Percentiles rank a stretch among this genome's conserved stretches.
These are phyloP conservation scores for Sciaenops ocellatus DNA, from an alignment of 2,797 vertebrate species.

Conservation along the genomic window DNA sequence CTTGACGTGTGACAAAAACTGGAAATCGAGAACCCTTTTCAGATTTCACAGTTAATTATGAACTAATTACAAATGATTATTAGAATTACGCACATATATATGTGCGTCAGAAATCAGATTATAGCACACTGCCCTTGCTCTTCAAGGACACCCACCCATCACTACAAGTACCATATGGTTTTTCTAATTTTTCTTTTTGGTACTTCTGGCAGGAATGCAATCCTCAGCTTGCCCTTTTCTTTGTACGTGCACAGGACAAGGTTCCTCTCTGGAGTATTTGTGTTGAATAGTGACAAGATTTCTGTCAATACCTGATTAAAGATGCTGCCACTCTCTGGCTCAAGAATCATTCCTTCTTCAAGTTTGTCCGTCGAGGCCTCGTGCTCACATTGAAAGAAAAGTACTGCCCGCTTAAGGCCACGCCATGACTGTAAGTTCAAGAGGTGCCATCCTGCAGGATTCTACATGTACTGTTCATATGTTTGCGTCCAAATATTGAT, in stretches of 20 bases:
- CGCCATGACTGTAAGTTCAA: background rate
- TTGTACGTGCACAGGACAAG: background rate
- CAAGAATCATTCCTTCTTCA: background rate
- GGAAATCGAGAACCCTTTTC: background rate
- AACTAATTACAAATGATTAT: conserved; percentile 34
- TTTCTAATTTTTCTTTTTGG: background rate
- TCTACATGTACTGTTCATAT: no score
- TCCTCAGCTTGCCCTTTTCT: conserved; percentile 24
- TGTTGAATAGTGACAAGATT: conserved; percentile 38
- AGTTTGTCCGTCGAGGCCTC: conserved; percentile 33
- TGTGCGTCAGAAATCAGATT: conserved; percentile 25
- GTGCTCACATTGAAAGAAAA: conserved; percentile 27
- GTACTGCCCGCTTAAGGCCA: conserved; percentile 1
- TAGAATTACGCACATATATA: conserved; percentile 15
- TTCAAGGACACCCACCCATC: conserved; percentile 27
- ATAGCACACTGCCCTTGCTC: conserved; percentile 13
- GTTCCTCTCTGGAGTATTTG: conserved; percentile 26
- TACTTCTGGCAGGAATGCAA: background rate
- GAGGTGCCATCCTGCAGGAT: background rate
- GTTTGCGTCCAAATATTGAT: no score
- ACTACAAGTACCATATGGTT: background rate
- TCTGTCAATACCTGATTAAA: conserved; percentile 33
- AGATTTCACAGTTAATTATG: conserved; percentile 17
- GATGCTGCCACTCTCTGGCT: background rate
- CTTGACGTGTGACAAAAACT: background rate